Evolutionary conservation across 2,797 vertebrate genomes (phyloP), one percentile per base, ranked within the genome.

Genomic region (Jordanella pulchra): DNA sequence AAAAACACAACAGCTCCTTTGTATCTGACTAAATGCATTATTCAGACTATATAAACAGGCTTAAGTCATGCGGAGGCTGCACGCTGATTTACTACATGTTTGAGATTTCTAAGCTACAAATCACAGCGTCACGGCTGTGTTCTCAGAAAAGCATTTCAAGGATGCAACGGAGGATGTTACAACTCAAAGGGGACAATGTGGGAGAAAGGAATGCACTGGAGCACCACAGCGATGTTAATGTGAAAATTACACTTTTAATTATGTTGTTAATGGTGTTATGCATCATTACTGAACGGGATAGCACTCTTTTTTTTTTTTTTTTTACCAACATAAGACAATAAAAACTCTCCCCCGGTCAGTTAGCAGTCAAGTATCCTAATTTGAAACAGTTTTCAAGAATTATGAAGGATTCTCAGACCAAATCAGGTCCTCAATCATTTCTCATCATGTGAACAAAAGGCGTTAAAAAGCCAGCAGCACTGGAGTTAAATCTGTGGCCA

Each of bases 401-500:
- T 75, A 68, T 18, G 67, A 51, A 44, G 10, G 35, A 63, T 27
- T 53, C 21, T 71, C 65, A 27, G 25, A 13, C 50, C 1, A 30
- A 48, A 76, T 47, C 13, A 25, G 54, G 12, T 58, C 63, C 50
- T 64, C 44, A 58, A 15, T 69, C 69, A 72, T 45, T 45, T 45
- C 3, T 14, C 45, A 67, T 82, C 79, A 86, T 71, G 77, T 73
- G 71, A 82, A 75, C 71, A 44, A 69, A 18, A 50, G 48, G 48
- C 21, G 78, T 70, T 35, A 54, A 76, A 77, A 82, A 87, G 89
- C 86, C 81, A 84, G 81, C 60, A 90, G 81, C 89, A 88, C 86
- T 84, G 86, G 88, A 82, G 84, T 75, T 50, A 50, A 84, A 84
- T 89, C 84, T 79, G 71, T 72, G 76, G 73, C 70, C 77, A 69